Conservation (phyloP, 2,113 vertebrate genomes). For the Leucopsar rothschildi region DNA sequence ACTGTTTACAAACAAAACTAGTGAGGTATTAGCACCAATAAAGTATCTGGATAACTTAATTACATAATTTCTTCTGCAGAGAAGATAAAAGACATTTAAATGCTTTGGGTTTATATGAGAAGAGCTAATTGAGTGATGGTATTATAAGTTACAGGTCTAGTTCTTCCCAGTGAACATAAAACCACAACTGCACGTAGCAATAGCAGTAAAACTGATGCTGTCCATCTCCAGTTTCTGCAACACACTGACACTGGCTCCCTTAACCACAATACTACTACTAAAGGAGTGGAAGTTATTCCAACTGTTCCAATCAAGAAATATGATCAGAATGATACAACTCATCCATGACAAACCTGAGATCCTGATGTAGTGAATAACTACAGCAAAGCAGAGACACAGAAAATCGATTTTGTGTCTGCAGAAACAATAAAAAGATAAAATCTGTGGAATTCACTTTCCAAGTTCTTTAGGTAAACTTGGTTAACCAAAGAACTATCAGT, state of each 20-base stretch:
- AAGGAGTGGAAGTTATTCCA: neutral
- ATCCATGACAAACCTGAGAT: neutral
- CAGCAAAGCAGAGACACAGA: neutral
- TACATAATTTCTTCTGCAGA: neutral
- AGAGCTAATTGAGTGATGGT: neutral
- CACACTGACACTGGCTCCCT: neutral
- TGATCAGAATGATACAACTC: neutral
- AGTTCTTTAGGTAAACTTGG: neutral
- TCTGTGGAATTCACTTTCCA: neutral
- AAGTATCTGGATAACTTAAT: neutral
- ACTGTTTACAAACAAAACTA: neutral
- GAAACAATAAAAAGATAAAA: neutral
- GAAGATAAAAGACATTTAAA: neutral
- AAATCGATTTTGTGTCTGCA: neutral
- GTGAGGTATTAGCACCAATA: neutral
- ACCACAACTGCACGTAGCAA: neutral
- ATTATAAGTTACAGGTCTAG: neutral
- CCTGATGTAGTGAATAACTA: neutral
- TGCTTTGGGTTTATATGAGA: neutral
- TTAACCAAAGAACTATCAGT: neutral
- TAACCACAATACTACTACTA: neutral
- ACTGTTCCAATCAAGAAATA: neutral
- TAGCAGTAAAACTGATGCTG: neutral
- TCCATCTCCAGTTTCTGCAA: neutral
- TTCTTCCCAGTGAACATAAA: neutral